Conservation (phyloP, 2,113 vertebrate species). For the Gnathonemus longibarbis region DNA sequence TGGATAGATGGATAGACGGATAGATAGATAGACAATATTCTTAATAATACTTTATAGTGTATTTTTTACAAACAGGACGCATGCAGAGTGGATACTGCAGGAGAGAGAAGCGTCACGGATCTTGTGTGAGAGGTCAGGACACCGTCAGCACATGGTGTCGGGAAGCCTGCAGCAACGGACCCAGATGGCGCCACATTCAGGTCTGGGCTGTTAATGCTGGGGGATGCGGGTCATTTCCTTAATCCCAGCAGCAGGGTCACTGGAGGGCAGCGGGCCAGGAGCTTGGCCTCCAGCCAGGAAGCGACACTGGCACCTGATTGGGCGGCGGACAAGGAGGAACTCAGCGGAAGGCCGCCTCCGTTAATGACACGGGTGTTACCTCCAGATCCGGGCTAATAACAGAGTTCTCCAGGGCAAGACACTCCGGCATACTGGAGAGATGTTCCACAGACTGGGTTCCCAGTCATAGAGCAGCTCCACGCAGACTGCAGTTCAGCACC, state of each 20-base stretch:
- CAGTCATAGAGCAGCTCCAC: background rate
- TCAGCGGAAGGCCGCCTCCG: background rate
- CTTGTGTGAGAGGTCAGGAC: background rate
- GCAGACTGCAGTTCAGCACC: conserved; percentile 23
- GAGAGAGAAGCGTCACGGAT: background rate
- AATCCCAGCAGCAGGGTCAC: background rate
- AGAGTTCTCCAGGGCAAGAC: background rate
- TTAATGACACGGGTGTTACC: background rate
- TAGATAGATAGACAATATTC: background rate
- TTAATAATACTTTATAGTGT: background rate
- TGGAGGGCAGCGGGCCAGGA: background rate
- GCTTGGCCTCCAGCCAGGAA: background rate
- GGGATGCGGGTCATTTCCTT: background rate
- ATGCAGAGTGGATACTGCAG: background rate
- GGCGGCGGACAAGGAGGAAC: background rate
- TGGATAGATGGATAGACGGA: no score
- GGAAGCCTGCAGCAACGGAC: background rate
- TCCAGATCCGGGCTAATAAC: background rate
- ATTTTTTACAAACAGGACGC: background rate
- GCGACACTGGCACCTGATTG: background rate
- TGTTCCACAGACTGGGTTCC: background rate
- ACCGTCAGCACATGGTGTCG: background rate
- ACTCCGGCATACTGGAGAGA: background rate
- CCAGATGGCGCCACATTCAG: background rate
- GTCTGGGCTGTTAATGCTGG: background rate